A percentile compares a stretch with the other conserved stretches of the same genome.
phyloP scores from a whole-genome alignment of 2,113 vertebrate genomes.

The Thamnophis sirtalis region DNA sequence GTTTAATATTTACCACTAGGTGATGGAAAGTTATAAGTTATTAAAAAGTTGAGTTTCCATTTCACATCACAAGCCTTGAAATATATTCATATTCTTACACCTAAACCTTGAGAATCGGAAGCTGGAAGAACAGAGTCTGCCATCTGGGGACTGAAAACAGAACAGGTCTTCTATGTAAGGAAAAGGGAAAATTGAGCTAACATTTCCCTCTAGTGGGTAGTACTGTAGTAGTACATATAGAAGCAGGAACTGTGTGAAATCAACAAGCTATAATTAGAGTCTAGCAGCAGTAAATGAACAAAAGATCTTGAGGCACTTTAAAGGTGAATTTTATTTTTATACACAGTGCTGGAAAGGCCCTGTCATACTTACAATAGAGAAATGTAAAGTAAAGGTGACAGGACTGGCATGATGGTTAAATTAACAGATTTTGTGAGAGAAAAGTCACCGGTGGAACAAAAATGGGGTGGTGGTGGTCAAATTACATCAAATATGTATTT shows the following conservation, averaged over 20 bases:
- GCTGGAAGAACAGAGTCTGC: background rate
- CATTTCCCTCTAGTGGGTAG: background rate
- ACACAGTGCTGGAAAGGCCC: background rate
- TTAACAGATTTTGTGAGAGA: background rate
- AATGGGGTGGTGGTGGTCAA: rapidly evolving
- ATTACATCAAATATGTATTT: background rate
- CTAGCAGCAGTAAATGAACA: background rate
- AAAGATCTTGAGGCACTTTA: background rate
- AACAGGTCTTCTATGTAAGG: no score
- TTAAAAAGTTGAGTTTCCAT: background rate
- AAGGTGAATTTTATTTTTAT: background rate
- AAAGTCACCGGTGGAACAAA: background rate
- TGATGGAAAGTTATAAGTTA: background rate
- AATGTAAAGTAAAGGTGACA: background rate
- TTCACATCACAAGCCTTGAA: background rate
- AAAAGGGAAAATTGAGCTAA: background rate
- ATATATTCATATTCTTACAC: background rate
- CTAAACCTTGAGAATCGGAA: background rate
- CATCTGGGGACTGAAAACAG: background rate
- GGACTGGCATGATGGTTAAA: background rate
- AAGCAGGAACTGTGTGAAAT: background rate
- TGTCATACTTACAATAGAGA: background rate
- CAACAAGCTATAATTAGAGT: background rate
- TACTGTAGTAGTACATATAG: background rate
- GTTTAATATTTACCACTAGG: background rate